Conservation (phyloP, 2,113 vertebrate species). For the Erpornis zantholeuca region DNA sequence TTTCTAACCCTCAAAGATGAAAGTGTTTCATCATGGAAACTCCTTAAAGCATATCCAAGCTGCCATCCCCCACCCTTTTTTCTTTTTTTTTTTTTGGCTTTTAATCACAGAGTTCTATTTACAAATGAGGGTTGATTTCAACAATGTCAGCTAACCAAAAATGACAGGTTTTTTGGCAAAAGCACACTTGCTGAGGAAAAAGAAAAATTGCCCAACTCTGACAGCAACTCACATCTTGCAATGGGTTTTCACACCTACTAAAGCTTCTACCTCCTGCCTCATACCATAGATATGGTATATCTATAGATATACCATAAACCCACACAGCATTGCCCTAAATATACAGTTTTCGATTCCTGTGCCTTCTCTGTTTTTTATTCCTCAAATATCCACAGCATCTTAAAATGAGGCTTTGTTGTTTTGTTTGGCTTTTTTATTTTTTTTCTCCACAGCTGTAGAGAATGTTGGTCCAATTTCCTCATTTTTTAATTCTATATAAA, state of each 20-base stretch:
- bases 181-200: neutral
- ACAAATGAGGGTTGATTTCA: conserved; percentile 17
- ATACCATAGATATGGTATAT: neutral
- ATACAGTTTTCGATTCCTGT: neutral
- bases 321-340: neutral
- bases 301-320: neutral
- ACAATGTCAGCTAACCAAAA: conserved; percentile 27
- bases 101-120: neutral
- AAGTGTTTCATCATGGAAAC: neutral
- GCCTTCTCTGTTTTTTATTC: neutral
- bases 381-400: neutral
- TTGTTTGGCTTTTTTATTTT: neutral
- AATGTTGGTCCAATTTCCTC: neutral
- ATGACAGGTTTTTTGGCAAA: neutral
- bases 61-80: neutral
- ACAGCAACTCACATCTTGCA: neutral
- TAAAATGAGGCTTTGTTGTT: neutral
- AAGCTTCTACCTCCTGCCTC: neutral
- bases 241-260: conserved; percentile 33
- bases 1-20: neutral
- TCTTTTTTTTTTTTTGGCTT: neutral
- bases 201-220: neutral
- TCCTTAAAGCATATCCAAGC: neutral
- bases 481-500: conserved; percentile 8
- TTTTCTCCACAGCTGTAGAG: neutral